phyloP scores from a whole-genome alignment of 2,888 invertebrate genomes.

The Eremobia ochroleuca region DNA sequence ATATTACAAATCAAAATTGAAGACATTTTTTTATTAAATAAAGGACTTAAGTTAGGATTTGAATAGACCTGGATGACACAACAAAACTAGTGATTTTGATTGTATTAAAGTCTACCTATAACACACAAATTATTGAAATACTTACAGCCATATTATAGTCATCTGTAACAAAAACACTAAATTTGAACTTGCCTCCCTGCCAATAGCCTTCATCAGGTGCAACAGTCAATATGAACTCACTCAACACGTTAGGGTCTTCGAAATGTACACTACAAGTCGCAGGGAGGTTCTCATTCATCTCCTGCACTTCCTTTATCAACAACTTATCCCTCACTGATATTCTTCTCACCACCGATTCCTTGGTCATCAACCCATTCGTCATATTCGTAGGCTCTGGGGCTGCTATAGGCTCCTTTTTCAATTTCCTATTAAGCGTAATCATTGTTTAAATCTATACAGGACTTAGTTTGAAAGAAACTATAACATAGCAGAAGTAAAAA shows the following conservation, averaged over 20 bases:
- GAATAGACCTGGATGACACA: not conserved
- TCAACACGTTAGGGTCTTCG: constrained; percentile 95
- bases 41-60: not conserved
- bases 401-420: constrained; percentile 92
- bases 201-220: constrained; percentile 97
- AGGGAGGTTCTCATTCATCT: constrained; percentile 97
- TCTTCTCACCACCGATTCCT: constrained; percentile 87
- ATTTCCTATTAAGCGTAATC: constrained; percentile 94
- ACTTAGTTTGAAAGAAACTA: constrained; percentile 58
- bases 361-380: constrained; percentile 82
- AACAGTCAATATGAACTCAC: constrained; percentile 95
- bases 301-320: constrained; percentile 95
- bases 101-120: not conserved
- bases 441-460: constrained; percentile 82
- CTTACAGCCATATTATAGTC: constrained; percentile 99
- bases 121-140: constrained; percentile 64
- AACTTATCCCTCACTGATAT: constrained; percentile 95
- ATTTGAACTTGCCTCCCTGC: constrained; percentile 96
- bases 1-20: not conserved
- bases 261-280: constrained; percentile 95
- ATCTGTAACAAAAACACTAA: constrained; percentile 96
- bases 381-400: constrained; percentile 73
- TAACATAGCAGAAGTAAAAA: constrained; percentile 72
- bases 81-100: not conserved
- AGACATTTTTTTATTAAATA: not conserved